A percentile compares a stretch with the other conserved stretches of the same genome.
phyloP scores from a whole-genome alignment of 2,113 vertebrate species.

The Xenopus tropicalis region DNA sequence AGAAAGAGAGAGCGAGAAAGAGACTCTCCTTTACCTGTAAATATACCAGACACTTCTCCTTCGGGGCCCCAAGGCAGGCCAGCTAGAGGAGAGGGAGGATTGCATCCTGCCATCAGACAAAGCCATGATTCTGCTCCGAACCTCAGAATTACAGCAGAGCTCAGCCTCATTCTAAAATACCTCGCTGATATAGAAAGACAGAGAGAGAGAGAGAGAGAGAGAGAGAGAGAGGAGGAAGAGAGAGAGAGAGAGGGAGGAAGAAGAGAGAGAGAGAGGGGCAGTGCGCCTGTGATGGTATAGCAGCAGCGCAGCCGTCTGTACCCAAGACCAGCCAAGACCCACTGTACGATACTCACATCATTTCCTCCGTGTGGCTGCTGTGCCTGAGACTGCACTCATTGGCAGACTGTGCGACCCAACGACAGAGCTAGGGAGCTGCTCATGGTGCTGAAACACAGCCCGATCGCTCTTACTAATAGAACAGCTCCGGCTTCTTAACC shows the following conservation, averaged over 20 bases:
- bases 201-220: conserved; percentile 56
- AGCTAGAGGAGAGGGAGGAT: conserved; percentile 82
- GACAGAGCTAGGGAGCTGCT: conserved; percentile 10
- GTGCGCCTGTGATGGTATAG: conserved; percentile 60
- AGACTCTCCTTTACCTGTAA: conserved; percentile 75
- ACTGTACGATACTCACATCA: conserved; percentile 78
- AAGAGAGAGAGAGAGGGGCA: conserved; percentile 47
- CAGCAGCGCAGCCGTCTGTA: conserved; percentile 36
- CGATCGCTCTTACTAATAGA: no score
- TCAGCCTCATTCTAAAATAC: conserved; percentile 43
- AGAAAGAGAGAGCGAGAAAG: conserved; percentile 20
- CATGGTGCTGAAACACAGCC: conserved; percentile 16
- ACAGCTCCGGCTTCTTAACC: no score
- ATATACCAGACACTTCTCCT: conserved; percentile 90
- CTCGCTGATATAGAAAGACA: conserved; percentile 52
- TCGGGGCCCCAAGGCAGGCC: conserved; percentile 83
- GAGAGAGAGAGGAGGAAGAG: conserved; percentile 58
- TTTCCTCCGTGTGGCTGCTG: conserved; percentile 58
- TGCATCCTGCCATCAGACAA: conserved; percentile 57
- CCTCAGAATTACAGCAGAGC: conserved; percentile 40
- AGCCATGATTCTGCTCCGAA: conserved; percentile 50
- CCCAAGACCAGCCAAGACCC: conserved; percentile 51
- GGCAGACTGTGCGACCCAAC: conserved; percentile 4
- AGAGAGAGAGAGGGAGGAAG: conserved; percentile 51
- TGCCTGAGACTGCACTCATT: not conserved